Conservation (phyloP, 2,113 vertebrate genomes). For the Galbula dea region DNA sequence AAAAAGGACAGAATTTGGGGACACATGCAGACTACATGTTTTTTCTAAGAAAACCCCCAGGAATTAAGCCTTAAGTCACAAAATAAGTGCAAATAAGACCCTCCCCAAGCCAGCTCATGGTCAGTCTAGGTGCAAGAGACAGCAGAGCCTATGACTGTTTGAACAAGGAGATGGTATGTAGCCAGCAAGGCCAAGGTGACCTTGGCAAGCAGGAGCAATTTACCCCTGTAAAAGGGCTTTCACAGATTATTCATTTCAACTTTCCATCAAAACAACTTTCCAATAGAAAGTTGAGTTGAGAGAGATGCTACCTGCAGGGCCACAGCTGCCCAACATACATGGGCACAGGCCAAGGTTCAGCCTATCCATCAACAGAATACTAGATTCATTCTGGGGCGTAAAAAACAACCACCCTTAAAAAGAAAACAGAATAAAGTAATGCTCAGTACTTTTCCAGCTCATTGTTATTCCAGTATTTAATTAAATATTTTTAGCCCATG, state of each 20-base stretch:
- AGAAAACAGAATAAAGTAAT: neutral
- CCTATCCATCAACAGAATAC: neutral
- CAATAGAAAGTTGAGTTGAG: neutral
- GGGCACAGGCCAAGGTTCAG: neutral
- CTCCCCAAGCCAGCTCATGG: neutral
- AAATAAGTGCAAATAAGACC: neutral
- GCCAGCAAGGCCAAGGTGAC: conserved; percentile 4
- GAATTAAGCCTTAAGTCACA: neutral
- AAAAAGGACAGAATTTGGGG: neutral
- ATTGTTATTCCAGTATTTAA: neutral
- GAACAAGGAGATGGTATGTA: neutral
- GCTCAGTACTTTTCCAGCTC: neutral
- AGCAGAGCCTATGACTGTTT: neutral
- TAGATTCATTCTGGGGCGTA: neutral
- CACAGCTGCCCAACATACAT: rapidly evolving
- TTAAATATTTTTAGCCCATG: neutral
- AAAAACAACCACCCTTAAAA: rapidly evolving
- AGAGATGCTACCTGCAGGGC: neutral
- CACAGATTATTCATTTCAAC: neutral
- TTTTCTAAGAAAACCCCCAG: neutral
- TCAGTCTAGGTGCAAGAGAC: neutral
- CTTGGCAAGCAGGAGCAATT: neutral
- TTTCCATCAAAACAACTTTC: neutral
- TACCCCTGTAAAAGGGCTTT: neutral
- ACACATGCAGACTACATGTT: neutral